phyloP scores from a whole-genome alignment of 1,140 invertebrate genomes.

The Lepeophtheirus salmonis region DNA sequence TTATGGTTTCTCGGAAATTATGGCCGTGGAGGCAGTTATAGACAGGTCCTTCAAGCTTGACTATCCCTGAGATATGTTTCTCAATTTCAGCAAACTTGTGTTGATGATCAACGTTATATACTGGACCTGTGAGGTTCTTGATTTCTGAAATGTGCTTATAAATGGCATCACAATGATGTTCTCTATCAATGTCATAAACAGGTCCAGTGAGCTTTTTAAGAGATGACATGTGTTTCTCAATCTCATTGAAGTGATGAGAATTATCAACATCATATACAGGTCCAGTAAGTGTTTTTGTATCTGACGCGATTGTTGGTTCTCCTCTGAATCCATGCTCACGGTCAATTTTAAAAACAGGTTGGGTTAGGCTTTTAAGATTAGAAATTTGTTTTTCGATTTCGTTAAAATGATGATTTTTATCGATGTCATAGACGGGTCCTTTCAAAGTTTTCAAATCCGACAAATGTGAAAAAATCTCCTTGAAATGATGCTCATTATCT shows the following conservation, averaged over 20 bases:
- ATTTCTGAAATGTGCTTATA: background rate
- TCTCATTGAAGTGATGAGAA: slow-evolving; percentile 16
- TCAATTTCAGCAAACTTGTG: slow-evolving; percentile 9
- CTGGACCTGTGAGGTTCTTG: slow-evolving; percentile 10
- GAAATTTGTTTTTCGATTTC: slow-evolving; percentile 1
- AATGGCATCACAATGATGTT: background rate
- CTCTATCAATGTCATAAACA: slow-evolving; percentile 13
- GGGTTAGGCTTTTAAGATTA: background rate
- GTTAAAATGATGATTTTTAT: background rate
- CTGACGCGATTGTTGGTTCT: background rate
- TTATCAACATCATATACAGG: slow-evolving; percentile 8
- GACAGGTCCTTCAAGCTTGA: background rate
- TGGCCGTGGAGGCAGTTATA: slow-evolving; percentile 3
- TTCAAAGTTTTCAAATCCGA: slow-evolving; percentile 4
- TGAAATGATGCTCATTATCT: background rate
- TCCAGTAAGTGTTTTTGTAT: background rate
- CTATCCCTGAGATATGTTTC: background rate
- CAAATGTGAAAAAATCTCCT: background rate
- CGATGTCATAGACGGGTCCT: background rate
- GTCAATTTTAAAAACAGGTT: slow-evolving; percentile 8
- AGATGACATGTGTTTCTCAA: slow-evolving; percentile 3
- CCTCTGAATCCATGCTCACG: background rate
- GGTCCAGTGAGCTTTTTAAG: slow-evolving; percentile 9
- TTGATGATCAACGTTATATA: slow-evolving; percentile 8
- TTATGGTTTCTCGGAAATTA: background rate